A percentile compares a stretch with the other conserved stretches of the same genome.
These are phyloP conservation scores for Caenorhabditis angaria DNA, from an alignment of 2,888 invertebrate species.

Conservation along the genomic window DNA sequence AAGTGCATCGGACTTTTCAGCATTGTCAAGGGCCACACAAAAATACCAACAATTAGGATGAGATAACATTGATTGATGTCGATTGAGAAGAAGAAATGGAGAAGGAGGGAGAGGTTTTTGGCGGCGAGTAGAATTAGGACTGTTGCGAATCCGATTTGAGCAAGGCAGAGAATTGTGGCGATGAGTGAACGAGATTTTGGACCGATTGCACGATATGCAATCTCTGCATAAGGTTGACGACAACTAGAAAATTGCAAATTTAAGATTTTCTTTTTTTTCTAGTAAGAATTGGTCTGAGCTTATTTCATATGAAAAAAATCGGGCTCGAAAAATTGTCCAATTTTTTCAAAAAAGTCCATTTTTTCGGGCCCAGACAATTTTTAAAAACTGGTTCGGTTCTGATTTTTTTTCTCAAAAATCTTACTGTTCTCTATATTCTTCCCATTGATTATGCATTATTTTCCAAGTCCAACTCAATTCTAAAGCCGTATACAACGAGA, in stretches of 20 bases:
- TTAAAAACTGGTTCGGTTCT: too few species aligned
- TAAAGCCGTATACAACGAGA: conserved; percentile 39
- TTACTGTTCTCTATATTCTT: conserved; percentile 40
- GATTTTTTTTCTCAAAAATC: conserved; percentile 9
- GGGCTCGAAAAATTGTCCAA: too few species aligned
- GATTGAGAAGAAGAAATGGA: conserved; percentile 49
- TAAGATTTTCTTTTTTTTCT: too few species aligned
- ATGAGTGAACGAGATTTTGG: conserved; percentile 38
- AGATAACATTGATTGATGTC: conserved; percentile 49
- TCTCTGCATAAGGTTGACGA: conserved; percentile 50
- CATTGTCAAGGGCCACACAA: conserved; percentile 52
- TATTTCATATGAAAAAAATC: too few species aligned
- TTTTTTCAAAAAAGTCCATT: too few species aligned
- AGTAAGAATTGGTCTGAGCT: neutral
- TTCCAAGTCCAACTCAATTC: conserved; percentile 48
- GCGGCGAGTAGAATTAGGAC: conserved; percentile 48
- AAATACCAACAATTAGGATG: conserved; percentile 43
- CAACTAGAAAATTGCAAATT: conserved; percentile 26
- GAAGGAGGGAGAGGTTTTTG: conserved; percentile 48
- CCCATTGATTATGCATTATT: conserved; percentile 52
- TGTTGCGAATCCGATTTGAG: conserved; percentile 49
- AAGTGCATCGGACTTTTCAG: conserved; percentile 54
- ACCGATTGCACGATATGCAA: conserved; percentile 50
- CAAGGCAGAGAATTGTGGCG: conserved; percentile 41
- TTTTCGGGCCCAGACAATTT: too few species aligned